These are phyloP conservation scores for Tyrophagus putrescentiae DNA, from an alignment of 1,140 invertebrate genomes.

Conservation along the genomic window DNA sequence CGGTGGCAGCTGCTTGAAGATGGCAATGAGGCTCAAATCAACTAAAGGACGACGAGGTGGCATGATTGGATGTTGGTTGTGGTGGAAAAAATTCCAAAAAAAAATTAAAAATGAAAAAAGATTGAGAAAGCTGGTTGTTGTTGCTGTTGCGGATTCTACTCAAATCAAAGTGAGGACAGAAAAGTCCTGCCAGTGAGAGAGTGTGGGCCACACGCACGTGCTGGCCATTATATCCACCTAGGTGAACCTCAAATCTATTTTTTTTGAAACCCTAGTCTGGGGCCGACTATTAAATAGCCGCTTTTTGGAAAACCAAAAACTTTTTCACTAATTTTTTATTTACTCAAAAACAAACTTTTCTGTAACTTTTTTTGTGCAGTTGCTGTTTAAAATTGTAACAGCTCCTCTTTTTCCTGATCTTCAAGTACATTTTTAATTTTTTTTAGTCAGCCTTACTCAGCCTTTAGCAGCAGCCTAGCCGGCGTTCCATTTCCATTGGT, in stretches of 20 bases:
- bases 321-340: neutral
- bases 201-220: too few relatives aligned
- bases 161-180: too few relatives aligned
- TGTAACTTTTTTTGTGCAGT: neutral
- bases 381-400: neutral
- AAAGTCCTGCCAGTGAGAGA: too few relatives aligned
- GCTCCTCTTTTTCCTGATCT: neutral
- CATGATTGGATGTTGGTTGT: too few relatives aligned
- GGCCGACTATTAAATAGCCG: neutral
- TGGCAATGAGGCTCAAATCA: too few relatives aligned
- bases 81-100: too few relatives aligned
- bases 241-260: neutral
- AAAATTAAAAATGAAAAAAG: too few relatives aligned
- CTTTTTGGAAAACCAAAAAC: neutral
- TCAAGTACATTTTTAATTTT: neutral
- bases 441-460: neutral
- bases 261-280: neutral
- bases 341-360: neutral
- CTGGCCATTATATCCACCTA: too few relatives aligned
- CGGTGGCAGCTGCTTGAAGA: too few relatives aligned
- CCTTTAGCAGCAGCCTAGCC: neutral
- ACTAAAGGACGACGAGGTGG: too few relatives aligned
- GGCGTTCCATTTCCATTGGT: constrained; percentile 12
- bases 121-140: too few relatives aligned
- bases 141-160: too few relatives aligned